Evolutionary conservation across 2,113 vertebrate genomes (phyloP).

Genomic region (Muscicapa adusta): DNA sequence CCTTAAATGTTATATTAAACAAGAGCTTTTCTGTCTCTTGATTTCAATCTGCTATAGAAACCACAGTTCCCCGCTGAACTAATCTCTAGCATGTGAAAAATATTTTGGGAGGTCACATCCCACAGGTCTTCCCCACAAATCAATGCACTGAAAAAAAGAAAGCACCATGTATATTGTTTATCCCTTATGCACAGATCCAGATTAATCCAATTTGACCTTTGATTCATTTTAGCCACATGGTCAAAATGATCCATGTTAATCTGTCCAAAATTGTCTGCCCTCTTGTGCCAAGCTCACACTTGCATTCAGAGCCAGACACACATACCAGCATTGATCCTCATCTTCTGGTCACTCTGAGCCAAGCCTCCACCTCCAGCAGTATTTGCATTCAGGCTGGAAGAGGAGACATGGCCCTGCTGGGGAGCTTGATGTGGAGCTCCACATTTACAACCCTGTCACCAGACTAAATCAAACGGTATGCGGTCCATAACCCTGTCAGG

Average conservation of each 20-base stretch:
- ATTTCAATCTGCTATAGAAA: not conserved
- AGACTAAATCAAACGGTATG: constrained; percentile 42
- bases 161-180: not conserved
- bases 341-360: not conserved
- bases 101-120: not conserved
- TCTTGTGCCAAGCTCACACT: not conserved
- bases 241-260: not conserved
- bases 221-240: not conserved
- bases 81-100: not conserved
- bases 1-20: not conserved
- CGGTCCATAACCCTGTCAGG: constrained; percentile 49
- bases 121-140: not conserved
- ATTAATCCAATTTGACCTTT: not conserved
- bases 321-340: not conserved
- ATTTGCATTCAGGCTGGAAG: constrained; percentile 31
- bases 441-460: constrained; percentile 44
- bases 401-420: not conserved
- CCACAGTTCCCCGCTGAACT: not conserved
- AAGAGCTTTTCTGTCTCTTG: not conserved
- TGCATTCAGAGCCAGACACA: not conserved
- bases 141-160: not conserved
- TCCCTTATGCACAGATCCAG: not conserved
- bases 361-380: not conserved
- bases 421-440: not conserved
- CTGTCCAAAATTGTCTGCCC: not conserved